Conservation (phyloP, 2,888 invertebrate species). For the Acanthococcus lagerstroemiae region DNA sequence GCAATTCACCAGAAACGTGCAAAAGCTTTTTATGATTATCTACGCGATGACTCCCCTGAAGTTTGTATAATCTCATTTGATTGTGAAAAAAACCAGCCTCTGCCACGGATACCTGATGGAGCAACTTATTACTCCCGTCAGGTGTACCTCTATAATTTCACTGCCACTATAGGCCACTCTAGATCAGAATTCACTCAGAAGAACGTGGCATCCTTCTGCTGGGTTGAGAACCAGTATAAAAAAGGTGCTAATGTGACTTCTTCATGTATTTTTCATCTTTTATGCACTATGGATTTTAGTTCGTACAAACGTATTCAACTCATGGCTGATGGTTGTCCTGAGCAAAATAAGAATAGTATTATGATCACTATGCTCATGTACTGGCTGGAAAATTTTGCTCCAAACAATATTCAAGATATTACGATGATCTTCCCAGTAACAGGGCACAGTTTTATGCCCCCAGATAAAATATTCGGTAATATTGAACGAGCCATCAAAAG, state of each 20-base stretch:
- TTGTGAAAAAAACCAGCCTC: constrained; percentile 39
- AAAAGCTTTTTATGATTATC: constrained; percentile 35
- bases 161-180: constrained; percentile 39
- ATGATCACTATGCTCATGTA: too few species aligned
- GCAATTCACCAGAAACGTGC: constrained; percentile 35
- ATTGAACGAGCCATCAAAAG: neutral
- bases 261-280: constrained; percentile 37
- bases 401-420: neutral
- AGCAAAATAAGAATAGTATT: neutral
- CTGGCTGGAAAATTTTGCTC: too few species aligned
- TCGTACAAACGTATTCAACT: neutral
- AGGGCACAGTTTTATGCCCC: too few species aligned
- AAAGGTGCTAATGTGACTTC: constrained; percentile 40
- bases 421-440: neutral
- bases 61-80: constrained; percentile 38
- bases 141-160: constrained; percentile 40
- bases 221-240: constrained; percentile 38
- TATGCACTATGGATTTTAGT: neutral
- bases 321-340: neutral
- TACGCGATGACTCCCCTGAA: constrained; percentile 33
- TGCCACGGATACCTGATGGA: constrained; percentile 40
- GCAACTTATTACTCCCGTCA: constrained; percentile 39
- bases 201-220: constrained; percentile 37
- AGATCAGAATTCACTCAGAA: constrained; percentile 35
- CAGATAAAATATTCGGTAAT: too few species aligned